Evolutionary conservation across 2,797 vertebrate species (phyloP), one percentile per base, ranked within the genome.

Genomic region (Chrosomus eos): DNA sequence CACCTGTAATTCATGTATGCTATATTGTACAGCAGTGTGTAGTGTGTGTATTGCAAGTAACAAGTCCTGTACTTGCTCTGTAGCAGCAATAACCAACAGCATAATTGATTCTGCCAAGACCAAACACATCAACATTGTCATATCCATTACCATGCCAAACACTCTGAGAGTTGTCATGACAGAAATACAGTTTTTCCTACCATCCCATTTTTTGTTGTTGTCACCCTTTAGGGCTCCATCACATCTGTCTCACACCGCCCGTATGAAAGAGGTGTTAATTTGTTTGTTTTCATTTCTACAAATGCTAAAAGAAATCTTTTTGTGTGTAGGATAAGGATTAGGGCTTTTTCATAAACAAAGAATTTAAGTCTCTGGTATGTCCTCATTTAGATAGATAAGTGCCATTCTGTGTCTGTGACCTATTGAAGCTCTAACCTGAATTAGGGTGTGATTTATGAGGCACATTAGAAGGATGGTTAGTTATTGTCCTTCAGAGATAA

Each of bases 391-490:
- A 21, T 31, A 31, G 26, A 33, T 36, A 28, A 36, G 80, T 58
- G 48, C 3, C 43, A 48, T 55, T 53, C 70, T 78, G 78, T 83
- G 78, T 77, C 80, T 83, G 48, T 72, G 78, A 77, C 74, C 45
- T 78, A 71, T n/a, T 82, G 58, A 82, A 86, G 79, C 80, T 82
- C 66, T 74, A 82, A 36, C 45, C 79, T 73, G 19, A 38, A 67
- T 60, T 73, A 48, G 45, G 51, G n/a, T 75, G 71, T 86, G 53
- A 80, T 84, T 77, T 87, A 53, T 86, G 45, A 83, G 62, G 36
- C 79, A 86, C 53, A 82, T 77, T 77, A 86, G 26, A n/a, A 51
- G 13, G 18, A 89, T 86, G 62, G 67, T 62, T 80, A 55, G 70
- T 48, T 75, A 36, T n/a, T 36, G 48, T 55, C 21, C 73, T 75